Percentiles rank a stretch among this genome's conserved stretches.
These are phyloP conservation scores for Tinamus major DNA, from an alignment of 2,797 vertebrate genomes.

Conservation along the genomic window DNA sequence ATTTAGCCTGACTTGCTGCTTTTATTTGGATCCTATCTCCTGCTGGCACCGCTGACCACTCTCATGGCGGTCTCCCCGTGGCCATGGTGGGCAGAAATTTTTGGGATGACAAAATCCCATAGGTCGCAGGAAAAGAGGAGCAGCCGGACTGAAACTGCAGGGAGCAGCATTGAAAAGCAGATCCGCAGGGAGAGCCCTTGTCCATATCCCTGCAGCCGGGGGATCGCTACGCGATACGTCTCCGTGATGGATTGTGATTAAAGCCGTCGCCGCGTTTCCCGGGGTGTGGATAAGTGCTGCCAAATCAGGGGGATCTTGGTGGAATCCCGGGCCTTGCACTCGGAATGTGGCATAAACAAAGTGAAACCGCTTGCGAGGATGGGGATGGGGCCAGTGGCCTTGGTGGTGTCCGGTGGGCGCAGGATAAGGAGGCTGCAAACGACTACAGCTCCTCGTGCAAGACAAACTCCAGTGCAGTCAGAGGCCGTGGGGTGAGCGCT, in stretches of 20 bases:
- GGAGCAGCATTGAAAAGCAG: background rate
- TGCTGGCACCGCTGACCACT: fast-evolving
- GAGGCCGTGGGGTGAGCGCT: background rate
- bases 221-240: background rate
- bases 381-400: background rate
- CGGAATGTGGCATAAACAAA: background rate
- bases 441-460: fast-evolving
- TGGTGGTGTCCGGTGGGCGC: background rate
- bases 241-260: background rate
- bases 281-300: background rate
- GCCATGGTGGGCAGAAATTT: fast-evolving
- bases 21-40: fast-evolving
- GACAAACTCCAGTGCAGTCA: background rate
- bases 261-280: background rate
- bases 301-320: background rate
- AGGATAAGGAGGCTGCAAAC: background rate
- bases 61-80: fast-evolving
- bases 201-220: background rate
- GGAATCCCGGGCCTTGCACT: background rate
- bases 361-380: background rate
- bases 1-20: background rate
- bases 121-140: background rate
- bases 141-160: fast-evolving
- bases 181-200: background rate
- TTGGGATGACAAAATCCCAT: background rate